Base-by-base conservation (phyloP, 1,140 invertebrate species). In the Polyergus mexicanus region DNA sequence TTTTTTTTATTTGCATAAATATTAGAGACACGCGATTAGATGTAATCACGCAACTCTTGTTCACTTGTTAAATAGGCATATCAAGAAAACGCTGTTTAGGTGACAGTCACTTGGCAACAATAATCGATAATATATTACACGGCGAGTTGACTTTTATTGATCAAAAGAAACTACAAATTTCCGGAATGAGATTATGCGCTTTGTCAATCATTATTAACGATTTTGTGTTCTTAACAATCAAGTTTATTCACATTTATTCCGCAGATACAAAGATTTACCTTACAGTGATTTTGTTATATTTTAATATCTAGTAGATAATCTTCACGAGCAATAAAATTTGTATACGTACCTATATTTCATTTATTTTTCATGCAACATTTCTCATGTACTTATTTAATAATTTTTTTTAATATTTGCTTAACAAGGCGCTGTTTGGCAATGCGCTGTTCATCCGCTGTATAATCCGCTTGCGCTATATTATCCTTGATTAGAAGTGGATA, bases 61-160 rank as follows among this genome's bases (percentile, higher is more conserved):
- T 28, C 22, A 8, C 2, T 54, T 35, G 28, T 41, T 62, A 80
- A 41, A 54, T 80, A 35, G 11, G 3, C 38, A 22, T 35, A 8
- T 56, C 3, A 13, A 77, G 10, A 60, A 51, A 51, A 51, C 54
- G 77, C 60, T 92, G 89, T 92, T 92, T 92, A 90, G 89, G 85
- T 85, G 76, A 87, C 86, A 86, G 88, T 92, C 88, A 91, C 89
- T 86, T 91, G 87, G 90, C 91, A 92, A 92, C 92, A 63, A 87
- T 75, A 85, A 92, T 92, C 85, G 87, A 89, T 92, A 47, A 89
- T 92, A 47, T 47, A 85, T 90, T 84, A 81, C 11, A 13, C 10
- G 38, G 19, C 28, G 22, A 32, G 68, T 22, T 56, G 44, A 32
- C 56, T 68, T 62, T 74, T 5, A 84, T 84, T 62, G 68, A 88